Conservation (phyloP, 2,888 invertebrate species). For the Cetonia aurata region DNA sequence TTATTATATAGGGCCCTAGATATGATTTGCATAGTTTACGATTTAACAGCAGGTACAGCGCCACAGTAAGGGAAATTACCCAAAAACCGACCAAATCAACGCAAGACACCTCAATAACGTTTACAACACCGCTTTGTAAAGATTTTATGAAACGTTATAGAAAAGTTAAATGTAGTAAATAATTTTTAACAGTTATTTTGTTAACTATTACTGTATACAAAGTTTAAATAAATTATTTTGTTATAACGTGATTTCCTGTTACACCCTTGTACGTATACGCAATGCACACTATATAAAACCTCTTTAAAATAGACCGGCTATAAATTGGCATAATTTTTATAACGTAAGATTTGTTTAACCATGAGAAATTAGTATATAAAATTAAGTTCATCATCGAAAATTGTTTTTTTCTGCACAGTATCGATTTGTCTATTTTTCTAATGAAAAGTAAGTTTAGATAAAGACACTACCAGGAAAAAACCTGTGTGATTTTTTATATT, state of each 20-base stretch:
- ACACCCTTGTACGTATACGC: too few species aligned
- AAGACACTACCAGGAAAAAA: too few species aligned
- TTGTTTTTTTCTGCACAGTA: too few species aligned
- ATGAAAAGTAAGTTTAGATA: too few species aligned
- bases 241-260: slow-evolving; percentile 9
- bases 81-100: slow-evolving; percentile 56
- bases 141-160: slow-evolving; percentile 53
- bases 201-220: slow-evolving; percentile 39
- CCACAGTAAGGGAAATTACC: slow-evolving; percentile 67
- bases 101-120: slow-evolving; percentile 68
- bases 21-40: slow-evolving; percentile 72
- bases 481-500: too few species aligned
- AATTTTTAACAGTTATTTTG: slow-evolving; percentile 38
- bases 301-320: too few species aligned
- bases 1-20: slow-evolving; percentile 67
- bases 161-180: slow-evolving; percentile 51
- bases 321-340: too few species aligned
- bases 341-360: too few species aligned
- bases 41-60: slow-evolving; percentile 71
- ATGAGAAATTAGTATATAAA: too few species aligned
- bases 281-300: too few species aligned
- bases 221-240: slow-evolving; percentile 44
- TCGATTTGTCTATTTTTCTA: too few species aligned
- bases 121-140: slow-evolving; percentile 70
- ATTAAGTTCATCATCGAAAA: too few species aligned